Evolutionary conservation across 2,113 vertebrate genomes (phyloP).

Genomic region (Hippotragus niger): DNA sequence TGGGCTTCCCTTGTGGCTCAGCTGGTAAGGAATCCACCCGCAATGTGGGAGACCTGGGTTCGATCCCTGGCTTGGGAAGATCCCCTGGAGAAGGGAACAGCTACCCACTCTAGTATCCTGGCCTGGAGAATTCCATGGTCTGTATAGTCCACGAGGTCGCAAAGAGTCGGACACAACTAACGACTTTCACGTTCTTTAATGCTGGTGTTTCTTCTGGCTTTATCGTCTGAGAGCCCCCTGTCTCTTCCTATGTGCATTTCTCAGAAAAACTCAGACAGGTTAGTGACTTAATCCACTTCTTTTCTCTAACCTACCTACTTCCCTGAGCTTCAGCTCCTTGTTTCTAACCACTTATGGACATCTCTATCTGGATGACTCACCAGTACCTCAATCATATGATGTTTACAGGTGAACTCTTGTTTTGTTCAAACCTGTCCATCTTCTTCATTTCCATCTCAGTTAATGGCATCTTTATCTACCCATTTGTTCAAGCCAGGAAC

Average conservation of each 20-base stretch:
- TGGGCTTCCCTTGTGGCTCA: background rate
- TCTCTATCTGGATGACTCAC: background rate
- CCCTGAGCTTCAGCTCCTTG: background rate
- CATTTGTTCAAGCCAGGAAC: background rate
- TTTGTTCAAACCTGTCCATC: background rate
- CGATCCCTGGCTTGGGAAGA: background rate
- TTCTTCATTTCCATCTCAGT: background rate
- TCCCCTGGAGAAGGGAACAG: background rate
- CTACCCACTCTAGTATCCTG: background rate
- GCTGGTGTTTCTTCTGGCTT: background rate
- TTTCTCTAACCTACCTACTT: background rate
- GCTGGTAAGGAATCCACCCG: background rate
- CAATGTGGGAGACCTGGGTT: background rate
- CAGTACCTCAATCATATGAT: background rate
- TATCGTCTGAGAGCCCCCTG: background rate
- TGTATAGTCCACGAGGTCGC: accelerated
- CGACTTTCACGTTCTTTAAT: background rate
- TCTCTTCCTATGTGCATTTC: background rate
- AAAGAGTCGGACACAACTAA: accelerated
- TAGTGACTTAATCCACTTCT: background rate
- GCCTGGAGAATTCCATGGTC: background rate
- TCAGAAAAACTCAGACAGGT: background rate
- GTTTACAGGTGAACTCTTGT: background rate
- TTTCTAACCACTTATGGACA: background rate
- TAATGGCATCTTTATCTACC: background rate